Conservation (phyloP, 2,888 invertebrate genomes). For the Anagyrus pseudococci region DNA sequence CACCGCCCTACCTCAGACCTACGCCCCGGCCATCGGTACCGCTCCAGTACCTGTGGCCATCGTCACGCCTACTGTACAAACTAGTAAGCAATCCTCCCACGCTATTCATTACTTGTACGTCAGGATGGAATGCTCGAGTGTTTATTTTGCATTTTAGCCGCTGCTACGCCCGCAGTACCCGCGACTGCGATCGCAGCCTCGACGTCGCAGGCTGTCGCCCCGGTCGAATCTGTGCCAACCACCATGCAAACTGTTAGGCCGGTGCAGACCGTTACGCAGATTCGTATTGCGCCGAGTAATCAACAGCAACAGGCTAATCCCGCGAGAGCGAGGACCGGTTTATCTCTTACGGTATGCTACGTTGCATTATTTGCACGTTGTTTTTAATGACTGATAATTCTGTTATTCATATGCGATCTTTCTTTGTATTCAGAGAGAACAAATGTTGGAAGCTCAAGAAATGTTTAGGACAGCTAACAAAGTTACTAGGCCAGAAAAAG, state of each 20-base stretch:
- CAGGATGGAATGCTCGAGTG: too few species aligned
- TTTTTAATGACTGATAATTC: slow-evolving; percentile 9
- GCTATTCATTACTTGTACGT: too few species aligned
- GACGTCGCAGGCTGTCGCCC: slow-evolving; percentile 51
- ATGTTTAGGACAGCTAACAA: slow-evolving; percentile 97
- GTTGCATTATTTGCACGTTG: slow-evolving; percentile 8
- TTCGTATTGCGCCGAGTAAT: slow-evolving; percentile 62
- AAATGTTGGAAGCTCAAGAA: slow-evolving; percentile 96
- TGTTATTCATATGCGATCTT: slow-evolving; percentile 45
- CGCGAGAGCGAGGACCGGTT: slow-evolving; percentile 68
- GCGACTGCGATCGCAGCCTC: slow-evolving; percentile 44
- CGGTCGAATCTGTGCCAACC: slow-evolving; percentile 52
- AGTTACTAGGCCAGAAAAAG: slow-evolving; percentile 95
- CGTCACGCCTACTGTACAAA: slow-evolving; percentile 50
- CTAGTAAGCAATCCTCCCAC: too few species aligned
- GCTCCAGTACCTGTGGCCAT: slow-evolving; percentile 45
- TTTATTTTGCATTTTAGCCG: slow-evolving; percentile 39
- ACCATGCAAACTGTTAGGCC: slow-evolving; percentile 58
- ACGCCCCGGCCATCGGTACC: slow-evolving; percentile 53
- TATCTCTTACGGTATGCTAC: slow-evolving; percentile 71
- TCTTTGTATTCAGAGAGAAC: slow-evolving; percentile 90
- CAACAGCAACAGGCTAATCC: slow-evolving; percentile 62
- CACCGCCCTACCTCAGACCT: slow-evolving; percentile 45
- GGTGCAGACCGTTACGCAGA: slow-evolving; percentile 64
- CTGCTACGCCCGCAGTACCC: slow-evolving; percentile 49